A percentile compares a stretch with the other conserved stretches of the same genome.
These are phyloP conservation scores for Tupaia tana DNA, from an alignment of 2,113 vertebrate genomes.

Conservation along the genomic window DNA sequence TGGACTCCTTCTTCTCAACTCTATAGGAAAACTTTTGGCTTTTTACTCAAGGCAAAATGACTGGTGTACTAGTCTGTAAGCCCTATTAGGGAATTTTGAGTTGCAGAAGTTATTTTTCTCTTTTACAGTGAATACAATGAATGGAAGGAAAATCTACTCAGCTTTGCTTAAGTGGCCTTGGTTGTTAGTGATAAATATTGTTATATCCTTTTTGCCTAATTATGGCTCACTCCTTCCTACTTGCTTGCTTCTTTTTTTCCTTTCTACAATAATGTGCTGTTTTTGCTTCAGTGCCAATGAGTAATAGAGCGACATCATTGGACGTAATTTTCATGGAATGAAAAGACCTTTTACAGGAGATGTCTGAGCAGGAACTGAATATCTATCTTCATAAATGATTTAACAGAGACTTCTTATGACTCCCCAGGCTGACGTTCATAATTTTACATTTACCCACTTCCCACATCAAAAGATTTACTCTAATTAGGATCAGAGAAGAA, in stretches of 20 bases:
- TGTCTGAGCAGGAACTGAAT: constrained; percentile 36
- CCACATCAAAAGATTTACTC: constrained; percentile 64
- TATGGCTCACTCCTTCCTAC: background rate
- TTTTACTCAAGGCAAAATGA: background rate
- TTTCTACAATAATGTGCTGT: background rate
- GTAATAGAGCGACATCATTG: background rate
- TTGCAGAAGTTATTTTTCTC: background rate
- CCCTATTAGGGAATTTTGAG: background rate
- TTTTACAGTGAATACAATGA: background rate
- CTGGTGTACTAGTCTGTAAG: background rate
- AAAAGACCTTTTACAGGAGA: background rate
- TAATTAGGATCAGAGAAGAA: constrained; percentile 57
- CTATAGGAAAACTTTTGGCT: background rate
- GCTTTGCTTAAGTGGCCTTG: background rate
- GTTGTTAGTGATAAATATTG: background rate
- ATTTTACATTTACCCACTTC: constrained; percentile 54
- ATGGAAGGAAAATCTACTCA: background rate
- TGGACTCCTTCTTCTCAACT: constrained; percentile 5
- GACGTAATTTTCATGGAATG: constrained; percentile 2
- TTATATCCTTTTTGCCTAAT: background rate
- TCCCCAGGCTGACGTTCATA: constrained; percentile 3
- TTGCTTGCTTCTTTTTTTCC: background rate
- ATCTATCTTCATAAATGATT: constrained; percentile 40
- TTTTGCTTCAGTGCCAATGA: background rate
- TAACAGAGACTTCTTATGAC: constrained; percentile 33